Base-by-base conservation (phyloP, 2,888 invertebrate species). In the Aelia acuminata region DNA sequence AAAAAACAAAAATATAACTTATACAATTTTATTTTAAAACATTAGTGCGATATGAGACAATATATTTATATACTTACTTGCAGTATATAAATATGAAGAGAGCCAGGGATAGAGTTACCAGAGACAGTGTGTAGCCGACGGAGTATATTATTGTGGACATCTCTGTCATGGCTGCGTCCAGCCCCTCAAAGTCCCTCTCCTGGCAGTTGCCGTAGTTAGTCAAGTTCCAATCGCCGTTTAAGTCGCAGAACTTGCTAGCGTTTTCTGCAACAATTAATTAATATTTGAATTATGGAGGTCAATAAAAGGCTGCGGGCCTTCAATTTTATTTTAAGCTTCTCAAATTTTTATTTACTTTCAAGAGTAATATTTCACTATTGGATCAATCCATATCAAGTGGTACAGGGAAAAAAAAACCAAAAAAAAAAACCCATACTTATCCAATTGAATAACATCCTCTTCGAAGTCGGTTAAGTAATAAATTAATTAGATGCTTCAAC, bases 61-160 rank as follows among this genome's bases (percentile, higher is more conserved):
- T n/a, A n/a, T n/a, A 26, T 1, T 13, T n/a, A n/a, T 80, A 1
- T 0, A 94, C 96, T 95, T 93, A 97, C 98, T 97, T 97, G 94
- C 96, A 98, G 92, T 96, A 96, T 90, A 96, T 93, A 93, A 98
- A 98, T 91, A 98, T 97, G 92, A 95, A 94, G 91, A 98, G 95
- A 49, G 98, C 97, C 89, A 97, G 93, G 84, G 95, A 94, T 88
- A 98, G 43, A 22, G 96, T 96, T 87, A 96, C 94, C 87, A 98
- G 94, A 91, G 97, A 97, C 91, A 97, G 93, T 88, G 95, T 95
- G 93, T 97, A 98, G 53, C 98, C 97, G 90, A 95, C 94, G 92
- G 96, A 95, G 93, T 97, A 98, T 91, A 97, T 95, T 91, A 95
- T 95, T 89, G 96, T 95, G 89, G 96, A 95, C 90, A 96, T 94